A percentile compares a stretch with the other conserved stretches of the same genome.
Conservation (phyloP, 1,140 invertebrate genomes). For the Heliothis virescens region DNA sequence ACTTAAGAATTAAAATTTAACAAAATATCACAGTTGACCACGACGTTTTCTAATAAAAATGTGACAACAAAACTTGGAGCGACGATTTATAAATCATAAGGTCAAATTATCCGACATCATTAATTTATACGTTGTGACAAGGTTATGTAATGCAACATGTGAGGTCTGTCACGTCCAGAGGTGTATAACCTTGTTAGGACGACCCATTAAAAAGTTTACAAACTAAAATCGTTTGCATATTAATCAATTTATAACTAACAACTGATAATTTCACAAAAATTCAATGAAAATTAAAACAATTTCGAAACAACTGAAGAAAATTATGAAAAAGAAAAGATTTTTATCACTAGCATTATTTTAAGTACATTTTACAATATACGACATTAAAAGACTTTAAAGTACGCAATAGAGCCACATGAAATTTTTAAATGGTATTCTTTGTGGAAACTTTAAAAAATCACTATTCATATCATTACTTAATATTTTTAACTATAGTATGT, state of each 20-base stretch:
- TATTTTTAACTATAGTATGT: conserved; percentile 53
- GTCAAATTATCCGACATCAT: conserved; percentile 28
- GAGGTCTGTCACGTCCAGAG: conserved; percentile 24
- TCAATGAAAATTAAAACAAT: conserved; percentile 55
- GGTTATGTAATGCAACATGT: conserved; percentile 39
- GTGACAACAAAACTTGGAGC: conserved; percentile 69
- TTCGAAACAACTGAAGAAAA: conserved; percentile 54
- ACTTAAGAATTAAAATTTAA: conserved; percentile 84
- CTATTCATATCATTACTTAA: conserved; percentile 49
- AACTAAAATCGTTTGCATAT: conserved; percentile 17
- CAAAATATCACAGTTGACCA: conserved; percentile 86
- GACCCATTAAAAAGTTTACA: neutral
- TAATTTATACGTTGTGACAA: conserved; percentile 34
- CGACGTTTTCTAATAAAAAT: conserved; percentile 77
- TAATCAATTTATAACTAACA: conserved; percentile 23
- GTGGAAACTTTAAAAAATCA: conserved; percentile 72
- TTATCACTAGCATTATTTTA: conserved; percentile 77
- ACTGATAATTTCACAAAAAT: conserved; percentile 45
- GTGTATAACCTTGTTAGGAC: conserved; percentile 26
- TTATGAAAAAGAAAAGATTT: conserved; percentile 64
- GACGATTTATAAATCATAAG: conserved; percentile 53
- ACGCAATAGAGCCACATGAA: conserved; percentile 74
- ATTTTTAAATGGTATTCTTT: conserved; percentile 77
- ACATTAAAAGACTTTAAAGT: conserved; percentile 80
- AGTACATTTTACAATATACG: conserved; percentile 84